Evolutionary conservation across 2,113 vertebrate species (phyloP).

Genomic region (Camarhynchus parvulus): DNA sequence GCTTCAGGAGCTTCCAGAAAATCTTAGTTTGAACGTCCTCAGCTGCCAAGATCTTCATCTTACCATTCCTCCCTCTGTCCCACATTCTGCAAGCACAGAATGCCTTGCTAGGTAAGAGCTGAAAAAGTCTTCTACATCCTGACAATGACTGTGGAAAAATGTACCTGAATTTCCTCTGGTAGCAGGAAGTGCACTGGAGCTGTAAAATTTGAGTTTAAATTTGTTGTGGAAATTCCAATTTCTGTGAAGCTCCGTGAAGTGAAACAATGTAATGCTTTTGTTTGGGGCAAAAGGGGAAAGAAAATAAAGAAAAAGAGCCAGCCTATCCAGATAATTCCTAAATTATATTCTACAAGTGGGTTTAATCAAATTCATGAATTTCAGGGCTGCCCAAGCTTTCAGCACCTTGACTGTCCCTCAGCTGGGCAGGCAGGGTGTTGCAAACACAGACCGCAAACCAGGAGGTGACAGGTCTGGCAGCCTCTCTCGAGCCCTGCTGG

Average conservation of each 20-base stretch:
- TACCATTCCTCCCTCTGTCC: background rate
- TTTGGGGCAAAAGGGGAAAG: no score
- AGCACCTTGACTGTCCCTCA: background rate
- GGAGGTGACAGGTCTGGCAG: background rate
- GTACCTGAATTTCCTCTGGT: background rate
- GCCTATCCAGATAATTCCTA: background rate
- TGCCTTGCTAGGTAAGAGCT: background rate
- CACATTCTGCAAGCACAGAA: background rate
- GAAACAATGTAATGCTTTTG: accelerated
- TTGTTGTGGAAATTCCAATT: background rate
- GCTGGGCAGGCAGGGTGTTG: background rate
- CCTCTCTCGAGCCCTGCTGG: background rate
- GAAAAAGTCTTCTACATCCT: background rate
- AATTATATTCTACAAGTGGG: background rate
- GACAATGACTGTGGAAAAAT: background rate
- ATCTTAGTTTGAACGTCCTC: background rate
- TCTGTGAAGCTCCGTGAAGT: background rate
- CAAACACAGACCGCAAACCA: background rate
- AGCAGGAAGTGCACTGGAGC: background rate
- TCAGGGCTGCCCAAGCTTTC: background rate
- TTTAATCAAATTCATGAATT: background rate
- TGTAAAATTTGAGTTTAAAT: background rate
- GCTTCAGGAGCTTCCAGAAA: background rate
- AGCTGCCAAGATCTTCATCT: constrained; percentile 4
- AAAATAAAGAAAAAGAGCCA: background rate